Base-by-base conservation (phyloP, 2,888 invertebrate genomes). In the Melinopterus prodromus region DNA sequence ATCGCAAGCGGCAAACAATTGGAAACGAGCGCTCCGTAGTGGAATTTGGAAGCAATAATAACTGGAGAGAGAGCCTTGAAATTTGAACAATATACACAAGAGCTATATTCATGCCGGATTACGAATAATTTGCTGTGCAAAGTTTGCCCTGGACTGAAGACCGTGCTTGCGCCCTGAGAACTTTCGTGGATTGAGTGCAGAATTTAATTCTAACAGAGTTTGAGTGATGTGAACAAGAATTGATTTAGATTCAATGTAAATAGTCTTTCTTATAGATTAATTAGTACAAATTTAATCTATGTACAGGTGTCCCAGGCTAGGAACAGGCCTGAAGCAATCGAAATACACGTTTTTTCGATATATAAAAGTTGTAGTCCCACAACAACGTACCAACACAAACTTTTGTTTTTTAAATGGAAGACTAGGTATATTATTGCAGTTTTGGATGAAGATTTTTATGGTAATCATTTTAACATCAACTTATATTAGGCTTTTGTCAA, bases 1-100 rank as follows among this genome's bases (percentile, higher is more conserved):
- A 53, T 53, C 53, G 53, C 53, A 53, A 53, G 53, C 53, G 53
- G 53, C 53, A 53, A 53, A 53, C 53, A 53, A 53, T 53, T 53
- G 53, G 12, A 53, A 53, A 53, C 53, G 53, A 53, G 53, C 53
- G 53, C 53, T 53, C 53, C 12, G 9, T 2, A 53, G 53, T 53
- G 53, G 53, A 53, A 53, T 53, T 53, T 12, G 53, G 53, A 53
- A 53, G 53, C 53, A 53, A 53, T 53, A 53, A 53, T 53, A 53
- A 53, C 53, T 53, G 53, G 12, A 12, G 53, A 53, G 53, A 53
- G 12, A 12, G 53, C 7, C 26, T 26, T 26, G 26, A 26, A 26
- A 26, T 26, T 26, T 26, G 53, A 53, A 53, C 53, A 53, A 53
- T 53, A 53, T 53, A 53, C 53, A 53, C 53, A 53, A 53, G 53